Conservation (phyloP, 2,113 vertebrate species). For the Leucoraja erinaceus region DNA sequence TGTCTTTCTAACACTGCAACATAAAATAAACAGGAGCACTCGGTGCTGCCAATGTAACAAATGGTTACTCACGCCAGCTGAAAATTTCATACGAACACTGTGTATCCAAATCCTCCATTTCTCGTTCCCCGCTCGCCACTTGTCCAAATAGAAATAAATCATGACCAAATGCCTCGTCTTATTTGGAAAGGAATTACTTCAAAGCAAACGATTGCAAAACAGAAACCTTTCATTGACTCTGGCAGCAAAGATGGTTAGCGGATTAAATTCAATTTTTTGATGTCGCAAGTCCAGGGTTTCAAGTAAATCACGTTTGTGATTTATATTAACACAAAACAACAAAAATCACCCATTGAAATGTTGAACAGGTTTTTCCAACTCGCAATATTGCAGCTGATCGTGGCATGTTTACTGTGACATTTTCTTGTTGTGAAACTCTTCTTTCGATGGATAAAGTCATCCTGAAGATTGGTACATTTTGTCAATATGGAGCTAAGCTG, state of each 20-base stretch:
- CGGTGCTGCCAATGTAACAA: conserved; percentile 54
- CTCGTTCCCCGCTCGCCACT: conserved; percentile 70
- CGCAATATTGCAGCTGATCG: neutral
- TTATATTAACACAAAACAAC: too few species aligned
- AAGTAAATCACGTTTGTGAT: neutral
- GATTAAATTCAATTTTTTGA: conserved; percentile 14
- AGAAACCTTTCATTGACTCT: conserved; percentile 54
- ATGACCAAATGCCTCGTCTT: conserved; percentile 62
- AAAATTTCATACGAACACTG: conserved; percentile 55
- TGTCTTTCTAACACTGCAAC: conserved; percentile 44
- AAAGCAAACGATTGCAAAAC: conserved; percentile 53
- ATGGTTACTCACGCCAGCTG: conserved; percentile 52
- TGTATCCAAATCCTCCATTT: conserved; percentile 55
- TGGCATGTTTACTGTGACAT: neutral
- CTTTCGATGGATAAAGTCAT: neutral
- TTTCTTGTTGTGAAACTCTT: neutral
- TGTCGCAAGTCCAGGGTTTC: neutral
- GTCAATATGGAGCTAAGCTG: neutral
- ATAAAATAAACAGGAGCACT: conserved; percentile 37
- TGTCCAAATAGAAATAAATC: conserved; percentile 86
- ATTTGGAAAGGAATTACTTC: conserved; percentile 55
- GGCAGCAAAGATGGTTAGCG: conserved; percentile 14
- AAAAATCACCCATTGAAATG: neutral
- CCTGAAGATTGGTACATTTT: neutral
- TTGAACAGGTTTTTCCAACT: neutral